Evolutionary conservation across 2,113 vertebrate genomes (phyloP).

Genomic region (Eulemur macaco): DNA sequence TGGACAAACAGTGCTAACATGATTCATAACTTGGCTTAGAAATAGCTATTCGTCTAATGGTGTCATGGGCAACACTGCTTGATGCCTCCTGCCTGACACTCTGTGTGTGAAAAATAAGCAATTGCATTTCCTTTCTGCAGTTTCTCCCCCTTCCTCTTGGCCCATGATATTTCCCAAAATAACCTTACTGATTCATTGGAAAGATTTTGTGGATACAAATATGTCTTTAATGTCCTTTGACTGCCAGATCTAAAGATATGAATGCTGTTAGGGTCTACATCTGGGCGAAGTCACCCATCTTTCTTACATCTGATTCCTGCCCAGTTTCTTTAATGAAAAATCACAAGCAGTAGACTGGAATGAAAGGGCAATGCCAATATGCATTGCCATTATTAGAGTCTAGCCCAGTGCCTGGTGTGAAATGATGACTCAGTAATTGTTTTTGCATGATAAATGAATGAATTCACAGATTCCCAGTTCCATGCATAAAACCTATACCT

Average conservation of each 20-base stretch:
- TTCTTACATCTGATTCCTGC: constrained; percentile 27
- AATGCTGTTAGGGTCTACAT: background rate
- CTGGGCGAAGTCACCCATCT: constrained; percentile 4
- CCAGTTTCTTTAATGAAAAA: constrained; percentile 54
- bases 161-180: constrained; percentile 51
- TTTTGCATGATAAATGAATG: constrained; percentile 15
- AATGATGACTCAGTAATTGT: background rate
- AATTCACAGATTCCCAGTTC: background rate
- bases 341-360: background rate
- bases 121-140: constrained; percentile 51
- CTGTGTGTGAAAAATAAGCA: constrained; percentile 57
- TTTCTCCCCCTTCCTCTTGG: constrained; percentile 18
- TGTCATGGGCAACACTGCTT: background rate
- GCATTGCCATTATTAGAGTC: background rate
- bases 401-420: background rate
- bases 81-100: constrained; percentile 11
- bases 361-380: constrained; percentile 42
- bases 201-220: constrained; percentile 53
- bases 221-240: constrained; percentile 50
- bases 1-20: background rate
- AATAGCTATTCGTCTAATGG: constrained; percentile 32
- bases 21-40: constrained; percentile 56
- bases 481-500: background rate
- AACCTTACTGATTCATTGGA: constrained; percentile 49
- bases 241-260: constrained; percentile 30